These are phyloP conservation scores for Heliconius aoede DNA, from an alignment of 2,888 invertebrate genomes.

Conservation along the genomic window DNA sequence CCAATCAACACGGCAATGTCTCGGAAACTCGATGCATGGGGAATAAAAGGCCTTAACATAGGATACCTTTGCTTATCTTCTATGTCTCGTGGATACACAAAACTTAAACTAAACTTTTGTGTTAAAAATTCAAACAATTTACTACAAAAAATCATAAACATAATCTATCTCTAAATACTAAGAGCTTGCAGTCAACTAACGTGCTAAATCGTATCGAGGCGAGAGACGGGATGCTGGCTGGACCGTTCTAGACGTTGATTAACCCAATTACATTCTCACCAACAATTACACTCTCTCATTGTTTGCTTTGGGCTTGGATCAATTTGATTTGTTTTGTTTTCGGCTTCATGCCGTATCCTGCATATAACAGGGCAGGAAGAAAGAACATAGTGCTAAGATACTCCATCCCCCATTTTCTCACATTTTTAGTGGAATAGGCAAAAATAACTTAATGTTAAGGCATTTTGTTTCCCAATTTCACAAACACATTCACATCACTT, in stretches of 20 bases:
- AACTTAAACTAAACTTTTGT: no score
- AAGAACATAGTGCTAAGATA: no score
- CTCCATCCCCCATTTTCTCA: not conserved
- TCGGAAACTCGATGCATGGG: no score
- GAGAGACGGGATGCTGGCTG: slow-evolving; percentile 37
- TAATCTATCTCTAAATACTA: not conserved
- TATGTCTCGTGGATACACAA: no score
- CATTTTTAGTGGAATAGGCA: not conserved
- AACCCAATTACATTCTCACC: slow-evolving; percentile 41
- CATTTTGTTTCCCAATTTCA: not conserved
- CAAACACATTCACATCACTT: no score
- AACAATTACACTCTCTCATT: slow-evolving; percentile 35
- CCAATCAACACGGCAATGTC: no score
- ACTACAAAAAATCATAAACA: not conserved
- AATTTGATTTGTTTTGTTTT: slow-evolving; percentile 24
- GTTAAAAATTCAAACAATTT: no score
- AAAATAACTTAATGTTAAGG: not conserved
- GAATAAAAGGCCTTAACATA: no score
- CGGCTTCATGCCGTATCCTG: not conserved
- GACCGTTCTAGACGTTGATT: slow-evolving; percentile 37
- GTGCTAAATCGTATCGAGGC: slow-evolving; percentile 34
- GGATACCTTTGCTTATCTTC: no score
- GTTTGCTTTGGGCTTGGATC: slow-evolving; percentile 28
- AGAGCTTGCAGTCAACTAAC: slow-evolving; percentile 20
- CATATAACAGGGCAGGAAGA: no score